Base-by-base conservation (phyloP, 2,797 vertebrate genomes). In the Channa striata region DNA sequence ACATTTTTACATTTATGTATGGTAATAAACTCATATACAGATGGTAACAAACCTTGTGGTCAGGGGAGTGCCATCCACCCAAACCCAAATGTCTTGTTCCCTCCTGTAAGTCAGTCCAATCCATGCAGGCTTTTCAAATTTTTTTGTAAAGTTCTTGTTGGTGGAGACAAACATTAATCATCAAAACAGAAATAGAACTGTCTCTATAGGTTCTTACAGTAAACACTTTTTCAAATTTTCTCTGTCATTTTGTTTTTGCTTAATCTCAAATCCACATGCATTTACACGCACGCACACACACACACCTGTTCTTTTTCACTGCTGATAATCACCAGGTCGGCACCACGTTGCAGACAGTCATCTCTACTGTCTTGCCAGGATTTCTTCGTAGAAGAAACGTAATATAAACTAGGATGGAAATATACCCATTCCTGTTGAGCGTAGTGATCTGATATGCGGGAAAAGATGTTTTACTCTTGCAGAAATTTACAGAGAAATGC, bases 251-350 rank as follows among this genome's bases (percentile, higher is more conserved):
- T 3, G 6, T 30, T 3, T 30, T 30, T 6, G 3, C 25, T 30
- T 6, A 30, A 30, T 30, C 6, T 30, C 25, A 30, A 30, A 30
- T 37, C 9, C 11, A 8, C 36, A 9, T 37, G 6, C 3, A 30
- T 30, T 30, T 3, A 30, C 25, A 30, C 30, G 9, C 36, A 37
- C 36, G 9, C 34, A 30, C 25, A 30, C 3, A 30, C 25, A 30
- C 36, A 11, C 2, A 37, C 36, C 82, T 83, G 84, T 30, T 89
- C 82, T 16, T 65, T 60, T 61, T 36, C 68, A 63, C 46, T 85
- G 72, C 80, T 68, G 13, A 89, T 80, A 3, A 89, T 61, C n/a
- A 78, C 43, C 58, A 87, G 69, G 47, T 89, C 78, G 25, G 78
- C 78, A 39, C 17, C 69, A 52, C 51, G 74, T 6, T 36, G 34